Evolutionary conservation across 30 jellyfish, hydroid and myxozoan species (phyloP), one percentile per base, ranked within the genome.

Genomic region (Hydra vulgaris): DNA sequence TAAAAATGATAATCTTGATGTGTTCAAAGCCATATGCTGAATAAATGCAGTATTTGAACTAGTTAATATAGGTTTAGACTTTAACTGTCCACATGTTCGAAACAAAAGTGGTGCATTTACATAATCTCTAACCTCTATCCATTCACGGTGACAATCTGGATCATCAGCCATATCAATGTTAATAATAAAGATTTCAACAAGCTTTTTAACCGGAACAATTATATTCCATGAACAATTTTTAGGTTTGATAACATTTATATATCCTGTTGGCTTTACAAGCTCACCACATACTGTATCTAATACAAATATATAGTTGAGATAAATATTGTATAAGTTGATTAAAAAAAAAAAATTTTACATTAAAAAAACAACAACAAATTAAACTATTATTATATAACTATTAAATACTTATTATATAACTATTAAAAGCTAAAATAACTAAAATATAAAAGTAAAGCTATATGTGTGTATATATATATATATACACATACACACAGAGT

Each of bases 41-140:
- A 92, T 55, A 61, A 80, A 25, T 16, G 87, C 22, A 53, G 67
- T 81, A 79, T 81, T 92, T 20, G 87, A 74, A 1, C 88, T 53
- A 22, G 95, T 82, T 5, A 70, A 0, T 8, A 87, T 77, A 1
- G 96, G 94, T 73, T 74, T 22, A 1, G 98, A 96, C 22, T 80
- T 80, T 40, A 80, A 66, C 73, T 67, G 72, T n/a, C 87, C 87
- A 66, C 87, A 80, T 70, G 83, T 80, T 19, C 72, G 40, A 15
- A 66, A 22, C 8, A 80, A 23, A 19, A 70, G 40, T 18, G 84
- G 83, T 22, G 25, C 70, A 27, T 25, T 53, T 0, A 21, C 71
- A 24, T 56, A 20, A 0, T 80, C 84, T 66, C 81, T 26, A 8
- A 80, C 66, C 27, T 80, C 83, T 15, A 80, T 17, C 25, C 40